These are phyloP conservation scores for Drepanosiphum platanoidis DNA, from an alignment of 2,888 invertebrate genomes.

Conservation along the genomic window DNA sequence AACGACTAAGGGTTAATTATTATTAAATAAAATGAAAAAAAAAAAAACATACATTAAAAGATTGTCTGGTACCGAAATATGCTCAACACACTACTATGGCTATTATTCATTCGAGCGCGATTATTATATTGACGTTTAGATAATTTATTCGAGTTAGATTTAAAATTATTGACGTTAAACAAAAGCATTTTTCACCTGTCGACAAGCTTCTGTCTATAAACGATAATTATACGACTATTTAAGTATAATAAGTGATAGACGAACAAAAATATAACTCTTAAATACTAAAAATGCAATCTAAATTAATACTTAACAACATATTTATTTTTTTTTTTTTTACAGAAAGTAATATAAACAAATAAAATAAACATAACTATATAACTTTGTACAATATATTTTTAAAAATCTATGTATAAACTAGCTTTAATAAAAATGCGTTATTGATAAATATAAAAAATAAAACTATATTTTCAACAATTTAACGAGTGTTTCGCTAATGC, in stretches of 20 bases:
- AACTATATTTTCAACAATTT: conserved; percentile 46
- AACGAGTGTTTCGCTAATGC: conserved; percentile 22
- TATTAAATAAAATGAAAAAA: conserved; percentile 20
- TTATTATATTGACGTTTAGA: not conserved
- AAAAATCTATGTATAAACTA: conserved; percentile 38
- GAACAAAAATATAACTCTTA: conserved; percentile 30
- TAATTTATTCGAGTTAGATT: not conserved
- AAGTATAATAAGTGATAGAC: conserved; percentile 9
- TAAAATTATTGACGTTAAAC: not conserved
- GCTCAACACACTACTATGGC: conserved; percentile 27
- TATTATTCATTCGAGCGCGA: not conserved
- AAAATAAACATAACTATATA: conserved; percentile 24
- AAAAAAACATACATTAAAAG: conserved; percentile 14
- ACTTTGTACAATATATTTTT: conserved; percentile 45
- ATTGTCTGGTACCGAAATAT: conserved; percentile 51
- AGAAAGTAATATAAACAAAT: conserved; percentile 16
- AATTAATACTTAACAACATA: conserved; percentile 40
- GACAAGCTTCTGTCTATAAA: conserved; percentile 1
- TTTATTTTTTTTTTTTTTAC: no score
- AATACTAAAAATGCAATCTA: conserved; percentile 40
- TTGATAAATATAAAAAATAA: conserved; percentile 58
- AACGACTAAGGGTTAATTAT: conserved; percentile 22
- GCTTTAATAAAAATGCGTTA: conserved; percentile 17
- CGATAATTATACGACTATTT: not conserved
- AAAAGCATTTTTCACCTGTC: conserved; percentile 11